These are phyloP conservation scores for Anguilla pacifica DNA, from an alignment of 2,797 vertebrate genomes.

Conservation along the genomic window DNA sequence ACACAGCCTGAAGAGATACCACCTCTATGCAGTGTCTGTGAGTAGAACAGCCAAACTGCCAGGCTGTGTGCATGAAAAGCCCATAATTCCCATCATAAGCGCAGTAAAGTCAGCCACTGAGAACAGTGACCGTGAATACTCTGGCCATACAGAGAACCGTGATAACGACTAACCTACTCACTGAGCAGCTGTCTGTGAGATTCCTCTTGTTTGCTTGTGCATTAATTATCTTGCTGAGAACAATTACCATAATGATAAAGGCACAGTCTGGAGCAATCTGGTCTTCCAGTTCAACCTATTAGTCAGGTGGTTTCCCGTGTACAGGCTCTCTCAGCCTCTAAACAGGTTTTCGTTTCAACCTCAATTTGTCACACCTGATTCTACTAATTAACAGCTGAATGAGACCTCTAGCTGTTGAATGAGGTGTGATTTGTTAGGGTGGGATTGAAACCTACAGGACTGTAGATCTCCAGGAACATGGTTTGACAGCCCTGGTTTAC, in stretches of 20 bases:
- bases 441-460: no score
- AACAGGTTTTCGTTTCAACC: no score
- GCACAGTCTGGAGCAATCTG: not conserved
- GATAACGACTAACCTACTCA: no score
- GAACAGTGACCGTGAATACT: no score
- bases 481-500: no score
- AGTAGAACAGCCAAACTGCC: slow-evolving; percentile 63
- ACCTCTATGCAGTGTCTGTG: slow-evolving; percentile 92
- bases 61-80: not conserved
- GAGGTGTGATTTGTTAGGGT: no score
- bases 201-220: not conserved
- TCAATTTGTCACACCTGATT: not conserved
- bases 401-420: not conserved
- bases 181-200: not conserved
- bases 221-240: not conserved
- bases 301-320: not conserved
- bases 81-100: not conserved
- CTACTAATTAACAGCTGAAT: not conserved
- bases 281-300: not conserved
- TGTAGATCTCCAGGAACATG: no score
- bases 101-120: not conserved
- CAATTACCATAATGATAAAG: not conserved
- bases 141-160: not conserved
- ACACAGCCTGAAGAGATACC: slow-evolving; percentile 86
- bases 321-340: not conserved